Percentiles rank a stretch among this genome's conserved stretches.
Evolutionary conservation across 2,797 vertebrate genomes (phyloP).

Genomic region (Gobionotothen gibberifrons): DNA sequence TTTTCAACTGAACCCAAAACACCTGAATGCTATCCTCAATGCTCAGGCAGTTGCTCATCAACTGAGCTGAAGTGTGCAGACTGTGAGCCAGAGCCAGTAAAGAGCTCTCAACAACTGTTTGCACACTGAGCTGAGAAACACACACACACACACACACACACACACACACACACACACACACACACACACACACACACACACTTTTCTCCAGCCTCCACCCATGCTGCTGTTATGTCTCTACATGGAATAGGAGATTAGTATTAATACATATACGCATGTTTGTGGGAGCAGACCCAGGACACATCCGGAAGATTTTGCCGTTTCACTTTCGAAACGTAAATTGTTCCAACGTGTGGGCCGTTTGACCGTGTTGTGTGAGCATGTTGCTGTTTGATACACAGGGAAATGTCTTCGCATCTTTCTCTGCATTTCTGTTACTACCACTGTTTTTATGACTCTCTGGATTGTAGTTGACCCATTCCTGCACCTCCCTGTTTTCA

Average conservation of each 20-base stretch:
- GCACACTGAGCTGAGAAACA: constrained; percentile 4
- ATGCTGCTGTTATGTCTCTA: constrained; percentile 25
- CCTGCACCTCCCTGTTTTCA: constrained; percentile 10
- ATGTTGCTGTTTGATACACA: constrained; percentile 75
- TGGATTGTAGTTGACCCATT: constrained; percentile 54
- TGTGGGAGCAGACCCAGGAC: neutral
- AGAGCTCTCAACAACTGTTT: constrained; percentile 29
- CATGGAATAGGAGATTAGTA: constrained; percentile 4
- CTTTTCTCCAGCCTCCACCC: constrained; percentile 12
- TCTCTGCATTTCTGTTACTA: constrained; percentile 58
- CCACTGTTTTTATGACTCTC: constrained; percentile 71
- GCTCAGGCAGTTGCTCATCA: constrained; percentile 15
- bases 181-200: too few species aligned
- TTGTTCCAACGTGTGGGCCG: constrained; percentile 23
- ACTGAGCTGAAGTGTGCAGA: constrained; percentile 30
- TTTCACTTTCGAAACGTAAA: constrained; percentile 29
- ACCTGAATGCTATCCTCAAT: constrained; percentile 27
- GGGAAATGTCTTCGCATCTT: constrained; percentile 60
- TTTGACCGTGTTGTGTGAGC: constrained; percentile 38
- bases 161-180: too few species aligned
- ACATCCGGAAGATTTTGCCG: neutral
- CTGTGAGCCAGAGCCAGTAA: constrained; percentile 22
- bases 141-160: constrained; percentile 1
- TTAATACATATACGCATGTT: neutral
- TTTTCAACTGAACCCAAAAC: constrained; percentile 20